A percentile compares a stretch with the other conserved stretches of the same genome.
phyloP scores from a whole-genome alignment of 2,797 vertebrate genomes.

The Cetoscarus ocellatus region DNA sequence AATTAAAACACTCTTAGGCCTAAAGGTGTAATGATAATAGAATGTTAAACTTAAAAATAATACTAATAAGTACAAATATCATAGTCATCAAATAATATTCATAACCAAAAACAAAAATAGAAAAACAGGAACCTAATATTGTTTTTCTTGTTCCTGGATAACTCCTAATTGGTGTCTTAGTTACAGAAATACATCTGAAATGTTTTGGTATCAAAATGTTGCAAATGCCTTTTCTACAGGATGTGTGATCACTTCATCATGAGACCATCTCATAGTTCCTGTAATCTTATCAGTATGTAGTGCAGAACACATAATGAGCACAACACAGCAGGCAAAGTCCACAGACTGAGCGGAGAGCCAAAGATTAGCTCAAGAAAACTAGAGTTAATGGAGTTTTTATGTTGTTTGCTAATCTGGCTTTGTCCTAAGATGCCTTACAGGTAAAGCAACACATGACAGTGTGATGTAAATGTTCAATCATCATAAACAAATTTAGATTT shows the following conservation, averaged over 20 bases:
- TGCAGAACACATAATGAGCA: constrained; percentile 39
- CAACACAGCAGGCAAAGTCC: constrained; percentile 67
- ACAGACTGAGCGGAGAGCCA: constrained; percentile 18
- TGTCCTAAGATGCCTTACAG: not conserved
- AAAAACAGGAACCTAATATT: too few species aligned
- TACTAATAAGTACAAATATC: too few species aligned
- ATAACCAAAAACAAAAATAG: too few species aligned
- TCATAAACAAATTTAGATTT: not conserved
- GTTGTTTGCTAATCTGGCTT: not conserved
- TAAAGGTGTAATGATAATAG: too few species aligned
- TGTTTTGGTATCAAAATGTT: too few species aligned
- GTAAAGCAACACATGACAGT: not conserved
- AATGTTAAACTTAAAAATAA: too few species aligned
- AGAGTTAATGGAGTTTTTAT: not conserved
- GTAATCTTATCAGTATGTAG: constrained; percentile 59
- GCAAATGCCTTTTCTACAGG: too few species aligned
- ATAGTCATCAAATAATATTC: too few species aligned
- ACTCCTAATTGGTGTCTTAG: too few species aligned
- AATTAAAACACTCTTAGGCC: too few species aligned
- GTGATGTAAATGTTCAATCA: not conserved
- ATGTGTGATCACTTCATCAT: not conserved
- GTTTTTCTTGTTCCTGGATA: too few species aligned
- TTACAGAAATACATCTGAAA: too few species aligned
- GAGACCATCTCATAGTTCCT: constrained; percentile 2
- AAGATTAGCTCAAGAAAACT: constrained; percentile 9